Conservation (phyloP, 1,140 invertebrate genomes). For the Microplitis demolitor region DNA sequence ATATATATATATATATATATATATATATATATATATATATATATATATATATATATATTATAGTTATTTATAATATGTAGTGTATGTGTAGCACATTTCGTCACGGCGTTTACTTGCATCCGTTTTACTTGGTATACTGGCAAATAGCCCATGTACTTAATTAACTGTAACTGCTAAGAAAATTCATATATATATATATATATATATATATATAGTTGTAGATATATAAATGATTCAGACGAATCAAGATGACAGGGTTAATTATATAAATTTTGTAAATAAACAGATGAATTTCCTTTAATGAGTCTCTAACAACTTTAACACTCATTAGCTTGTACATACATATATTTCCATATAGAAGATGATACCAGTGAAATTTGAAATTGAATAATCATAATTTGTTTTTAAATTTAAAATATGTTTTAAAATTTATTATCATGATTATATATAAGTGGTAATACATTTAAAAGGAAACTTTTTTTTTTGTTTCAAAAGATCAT, state of each 20-base stretch:
- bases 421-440: neutral
- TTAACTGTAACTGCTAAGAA: neutral
- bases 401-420: neutral
- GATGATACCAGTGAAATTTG: no score
- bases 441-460: no score
- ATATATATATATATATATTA: neutral
- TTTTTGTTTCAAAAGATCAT: no score
- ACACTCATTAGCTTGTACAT: no score
- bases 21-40: neutral
- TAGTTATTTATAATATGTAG: neutral
- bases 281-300: no score
- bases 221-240: neutral
- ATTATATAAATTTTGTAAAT: no score
- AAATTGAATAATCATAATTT: no score
- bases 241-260: neutral
- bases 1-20: neutral
- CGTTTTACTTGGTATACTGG: neutral
- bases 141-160: slow-evolving; percentile 4
- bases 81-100: neutral
- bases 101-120: neutral
- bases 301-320: no score
- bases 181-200: neutral
- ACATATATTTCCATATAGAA: no score
- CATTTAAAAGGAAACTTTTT: no score
- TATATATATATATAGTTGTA: neutral